Evolutionary conservation across 1,140 invertebrate species (phyloP).

Genomic region (Ceratina calcarata): DNA sequence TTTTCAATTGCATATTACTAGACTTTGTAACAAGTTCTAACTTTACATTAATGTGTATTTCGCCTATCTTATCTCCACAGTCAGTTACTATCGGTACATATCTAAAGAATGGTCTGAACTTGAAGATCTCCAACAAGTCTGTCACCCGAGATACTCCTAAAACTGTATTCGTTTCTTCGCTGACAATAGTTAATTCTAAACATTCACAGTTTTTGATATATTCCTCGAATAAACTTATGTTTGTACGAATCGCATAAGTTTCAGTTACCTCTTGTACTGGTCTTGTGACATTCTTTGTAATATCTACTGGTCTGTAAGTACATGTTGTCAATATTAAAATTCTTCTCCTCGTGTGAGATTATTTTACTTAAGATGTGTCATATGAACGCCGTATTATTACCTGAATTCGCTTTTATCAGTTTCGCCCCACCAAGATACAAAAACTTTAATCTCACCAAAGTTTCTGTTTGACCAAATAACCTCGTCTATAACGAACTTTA

Average conservation of each 20-base stretch:
- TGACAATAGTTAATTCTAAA: slow-evolving; percentile 68
- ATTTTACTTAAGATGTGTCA: slow-evolving; percentile 22
- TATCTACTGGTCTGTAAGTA: slow-evolving; percentile 63
- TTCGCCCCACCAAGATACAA: slow-evolving; percentile 77
- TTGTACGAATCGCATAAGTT: slow-evolving; percentile 74
- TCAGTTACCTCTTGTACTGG: slow-evolving; percentile 59
- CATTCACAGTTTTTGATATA: slow-evolving; percentile 76
- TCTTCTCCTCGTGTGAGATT: not conserved
- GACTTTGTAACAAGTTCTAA: slow-evolving; percentile 52
- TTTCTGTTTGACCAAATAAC: slow-evolving; percentile 71
- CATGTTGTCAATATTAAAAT: not conserved
- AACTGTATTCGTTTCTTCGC: slow-evolving; percentile 62
- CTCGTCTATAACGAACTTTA: slow-evolving; percentile 72
- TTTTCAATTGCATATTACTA: slow-evolving; percentile 43
- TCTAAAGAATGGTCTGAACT: slow-evolving; percentile 62
- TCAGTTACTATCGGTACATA: slow-evolving; percentile 70
- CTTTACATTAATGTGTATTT: slow-evolving; percentile 70
- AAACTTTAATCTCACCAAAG: slow-evolving; percentile 68
- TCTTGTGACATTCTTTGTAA: slow-evolving; percentile 47
- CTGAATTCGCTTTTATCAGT: slow-evolving; percentile 70
- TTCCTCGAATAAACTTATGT: slow-evolving; percentile 71
- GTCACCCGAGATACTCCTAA: slow-evolving; percentile 68
- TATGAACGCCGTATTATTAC: slow-evolving; percentile 50
- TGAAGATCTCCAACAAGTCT: slow-evolving; percentile 69
- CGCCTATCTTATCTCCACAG: slow-evolving; percentile 66